Evolutionary conservation across 2,888 invertebrate species (phyloP), one percentile per base, ranked within the genome.

Genomic region (Antheraea yamamai): DNA sequence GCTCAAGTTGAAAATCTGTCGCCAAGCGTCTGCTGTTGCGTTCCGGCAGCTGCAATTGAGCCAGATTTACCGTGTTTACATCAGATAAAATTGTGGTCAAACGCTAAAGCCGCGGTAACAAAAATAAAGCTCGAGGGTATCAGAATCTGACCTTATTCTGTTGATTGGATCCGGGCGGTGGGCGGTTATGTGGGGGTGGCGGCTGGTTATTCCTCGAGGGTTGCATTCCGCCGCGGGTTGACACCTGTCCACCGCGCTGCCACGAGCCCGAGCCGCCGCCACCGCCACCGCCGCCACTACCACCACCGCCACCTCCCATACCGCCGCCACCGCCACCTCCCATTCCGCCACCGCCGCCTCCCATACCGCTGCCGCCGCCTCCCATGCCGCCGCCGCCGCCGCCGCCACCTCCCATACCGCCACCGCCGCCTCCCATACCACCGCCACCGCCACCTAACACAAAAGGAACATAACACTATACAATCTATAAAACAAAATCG

Each of bases 211-310:
- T 20, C 72, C 72, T 74, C 18, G 79, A 74, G 58, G 73, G 75
- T 73, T 68, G 72, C 35, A 74, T 74, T 76, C 76, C 76, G 66
- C 77, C 78, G 55, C 77, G 76, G 68, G 73, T 73, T 51, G 73
- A 78, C 76, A 81, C 78, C 78, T 83, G 82, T 0, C 80, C 82
- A 74, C 92, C 92, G 78, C 92, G 90, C 82, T 92, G 92, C 92
- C 92, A 93, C 58, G 91, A 87, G 0, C 91, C 90, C 4, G 84
- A 80, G 35, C 87, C 86, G 7, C 83, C 82, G 10, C 77, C 76
- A 23, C 79, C 77, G 8, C 77, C 78, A 18, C 79, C 78, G 14
- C 76, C 79, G 8, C 74, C 77, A 2, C 58, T 72, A 18, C 39
- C 61, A 20, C 23, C 61, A 23, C 61, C 39, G n/a, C 35, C 61